phyloP scores from a whole-genome alignment of 2,888 invertebrate genomes.

The Amblyteles armatorius region DNA sequence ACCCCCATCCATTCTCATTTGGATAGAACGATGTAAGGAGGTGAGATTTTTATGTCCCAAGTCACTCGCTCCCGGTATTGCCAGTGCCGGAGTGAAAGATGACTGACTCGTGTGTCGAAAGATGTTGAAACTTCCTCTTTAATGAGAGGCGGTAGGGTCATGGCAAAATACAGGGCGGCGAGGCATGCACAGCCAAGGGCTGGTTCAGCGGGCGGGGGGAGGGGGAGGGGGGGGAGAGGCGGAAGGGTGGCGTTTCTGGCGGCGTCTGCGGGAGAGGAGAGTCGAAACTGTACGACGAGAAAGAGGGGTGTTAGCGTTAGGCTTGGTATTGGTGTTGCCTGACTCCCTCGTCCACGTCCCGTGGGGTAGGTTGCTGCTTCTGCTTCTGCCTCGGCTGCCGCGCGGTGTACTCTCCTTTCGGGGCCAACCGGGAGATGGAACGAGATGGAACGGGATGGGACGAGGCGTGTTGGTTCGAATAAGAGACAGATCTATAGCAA shows the following conservation, averaged over 20 bases:
- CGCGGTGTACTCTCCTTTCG: constrained; percentile 75
- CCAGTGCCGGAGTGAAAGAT: constrained; percentile 8
- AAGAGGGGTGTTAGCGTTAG: constrained; percentile 50
- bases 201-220: constrained; percentile 2
- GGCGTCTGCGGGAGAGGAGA: constrained; percentile 12
- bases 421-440: constrained; percentile 69
- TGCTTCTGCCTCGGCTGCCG: constrained; percentile 63
- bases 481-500: constrained; percentile 82
- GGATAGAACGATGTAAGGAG: not conserved
- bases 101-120: constrained; percentile 57
- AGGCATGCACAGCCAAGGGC: constrained; percentile 43
- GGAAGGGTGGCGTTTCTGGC: constrained; percentile 58
- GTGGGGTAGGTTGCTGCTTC: constrained; percentile 78
- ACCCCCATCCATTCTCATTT: not conserved
- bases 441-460: constrained; percentile 74
- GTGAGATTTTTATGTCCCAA: not conserved
- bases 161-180: constrained; percentile 40
- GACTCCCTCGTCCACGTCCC: constrained; percentile 78
- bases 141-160: constrained; percentile 67
- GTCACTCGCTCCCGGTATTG: not conserved
- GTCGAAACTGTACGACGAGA: constrained; percentile 31
- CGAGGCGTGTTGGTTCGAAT: constrained; percentile 82
- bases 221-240: constrained; percentile 36
- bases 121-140: constrained; percentile 74
- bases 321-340: constrained; percentile 55